Conservation (phyloP, 2,113 vertebrate genomes). For the Lampris megalopsis region DNA sequence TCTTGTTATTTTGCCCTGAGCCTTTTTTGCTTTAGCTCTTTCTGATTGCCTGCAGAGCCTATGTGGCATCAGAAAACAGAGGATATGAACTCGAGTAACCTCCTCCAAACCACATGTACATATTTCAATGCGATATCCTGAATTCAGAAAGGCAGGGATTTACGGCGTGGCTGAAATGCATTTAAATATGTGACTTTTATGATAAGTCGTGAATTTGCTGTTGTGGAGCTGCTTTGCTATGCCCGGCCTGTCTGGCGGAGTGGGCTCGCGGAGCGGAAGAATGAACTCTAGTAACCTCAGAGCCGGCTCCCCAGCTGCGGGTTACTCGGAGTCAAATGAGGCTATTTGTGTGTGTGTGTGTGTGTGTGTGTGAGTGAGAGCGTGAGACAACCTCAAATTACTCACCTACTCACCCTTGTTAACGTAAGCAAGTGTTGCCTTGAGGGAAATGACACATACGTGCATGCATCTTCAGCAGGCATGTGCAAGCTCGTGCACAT, state of each 20-base stretch:
- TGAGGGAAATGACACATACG: slow-evolving; percentile 31
- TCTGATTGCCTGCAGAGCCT: too few relatives aligned
- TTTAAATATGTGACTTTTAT: neutral
- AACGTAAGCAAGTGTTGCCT: slow-evolving; percentile 7
- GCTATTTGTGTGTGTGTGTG: slow-evolving; percentile 6
- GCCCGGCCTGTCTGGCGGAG: slow-evolving; percentile 18
- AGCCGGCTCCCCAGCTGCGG: slow-evolving; percentile 22
- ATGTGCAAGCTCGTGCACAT: neutral
- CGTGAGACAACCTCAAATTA: slow-evolving; percentile 1
- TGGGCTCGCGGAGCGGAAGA: slow-evolving; percentile 14
- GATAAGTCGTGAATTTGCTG: neutral
- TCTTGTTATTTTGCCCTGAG: too few relatives aligned
- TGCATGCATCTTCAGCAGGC: neutral
- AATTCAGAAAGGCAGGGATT: neutral
- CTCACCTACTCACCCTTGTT: slow-evolving; percentile 31
- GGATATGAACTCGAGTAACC: neutral
- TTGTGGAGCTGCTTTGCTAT: slow-evolving; percentile 4
- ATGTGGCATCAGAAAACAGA: neutral
- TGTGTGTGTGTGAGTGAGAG: slow-evolving; percentile 10
- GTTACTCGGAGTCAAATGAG: slow-evolving; percentile 66
- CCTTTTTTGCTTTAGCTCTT: too few relatives aligned
- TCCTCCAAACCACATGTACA: neutral
- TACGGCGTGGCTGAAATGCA: neutral
- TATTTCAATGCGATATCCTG: neutral
- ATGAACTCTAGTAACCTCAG: slow-evolving; percentile 71